These are phyloP conservation scores for Hydropotes inermis DNA, from an alignment of 2,113 vertebrate species.

Conservation along the genomic window DNA sequence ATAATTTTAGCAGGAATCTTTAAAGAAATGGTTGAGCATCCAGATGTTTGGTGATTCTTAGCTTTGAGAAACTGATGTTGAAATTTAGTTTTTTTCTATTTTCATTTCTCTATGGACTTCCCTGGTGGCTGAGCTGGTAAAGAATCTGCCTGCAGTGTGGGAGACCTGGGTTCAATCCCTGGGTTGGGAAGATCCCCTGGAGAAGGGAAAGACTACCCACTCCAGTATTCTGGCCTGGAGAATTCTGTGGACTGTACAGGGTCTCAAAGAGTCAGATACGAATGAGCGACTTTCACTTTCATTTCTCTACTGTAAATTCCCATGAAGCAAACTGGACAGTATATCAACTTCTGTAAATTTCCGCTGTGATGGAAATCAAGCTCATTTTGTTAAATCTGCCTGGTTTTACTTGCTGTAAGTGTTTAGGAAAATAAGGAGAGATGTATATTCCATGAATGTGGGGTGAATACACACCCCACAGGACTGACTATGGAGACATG, in stretches of 20 bases:
- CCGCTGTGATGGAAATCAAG: conserved; percentile 23
- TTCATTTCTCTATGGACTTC: not conserved
- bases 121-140: not conserved
- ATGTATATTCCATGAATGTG: not conserved
- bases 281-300: not conserved
- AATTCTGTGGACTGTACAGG: not conserved
- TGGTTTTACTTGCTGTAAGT: not conserved
- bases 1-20: not conserved
- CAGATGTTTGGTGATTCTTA: not conserved
- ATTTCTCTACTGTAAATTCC: conserved; percentile 21
- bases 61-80: not conserved
- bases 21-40: not conserved
- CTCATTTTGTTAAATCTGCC: conserved; percentile 6
- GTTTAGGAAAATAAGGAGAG: not conserved
- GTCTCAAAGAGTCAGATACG: not conserved
- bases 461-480: not conserved
- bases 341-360: not conserved
- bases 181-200: not conserved
- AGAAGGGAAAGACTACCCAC: not conserved
- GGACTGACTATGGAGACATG: not conserved
- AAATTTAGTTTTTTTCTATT: not conserved
- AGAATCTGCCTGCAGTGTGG: not conserved
- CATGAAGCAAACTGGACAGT: not conserved
- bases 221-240: not conserved
- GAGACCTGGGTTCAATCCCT: not conserved